Base-by-base conservation (phyloP, 2,888 invertebrate genomes). In the Drosophila eohydei region DNA sequence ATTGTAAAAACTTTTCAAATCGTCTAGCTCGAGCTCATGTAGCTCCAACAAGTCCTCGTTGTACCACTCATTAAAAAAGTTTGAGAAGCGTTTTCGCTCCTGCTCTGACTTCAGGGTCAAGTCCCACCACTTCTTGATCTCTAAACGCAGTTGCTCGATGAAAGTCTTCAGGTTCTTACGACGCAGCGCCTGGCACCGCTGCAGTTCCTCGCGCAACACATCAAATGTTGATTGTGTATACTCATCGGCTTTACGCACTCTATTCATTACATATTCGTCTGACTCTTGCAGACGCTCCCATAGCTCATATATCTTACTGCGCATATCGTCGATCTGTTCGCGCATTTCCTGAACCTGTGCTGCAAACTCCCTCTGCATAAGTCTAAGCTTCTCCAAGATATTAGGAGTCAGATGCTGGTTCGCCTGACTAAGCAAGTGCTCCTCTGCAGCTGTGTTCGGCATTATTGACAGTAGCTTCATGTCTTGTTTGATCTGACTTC, bases 211-310 rank as follows among this genome's bases (percentile, higher is more conserved):
- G 65, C 94, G 94, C 21, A 92, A 81, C 4, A 89, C 73, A 46
- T 92, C 91, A 58, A 91, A 91, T 0, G 91, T 92, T 2, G 75
- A 74, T 57, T 92, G 92, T 3, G 83, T 89, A 41, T 89, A 92
- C 7, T 87, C 84, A 0, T 76, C 88, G 0, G 77, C 68, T n/a
- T 87, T 83, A 0, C 87, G 94, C 34, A 95, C 92, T 91, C 96
- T 96, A 58, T 94, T 94, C 64, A 95, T 94, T 21, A 95, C 93
- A 58, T 95, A 94, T 7, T 94, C 93, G 36, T 94, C 93, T 16
- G 95, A 94, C 58, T 96, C 95, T 16, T 96, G 95, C 16, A 98
- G 93, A 66, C 96, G 95, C 26, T 95, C 95, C 97, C 97, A 97
- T 0, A 97, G 92, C 32, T 94, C 93, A 0, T 94, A 90, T 0